phyloP scores from a whole-genome alignment of 2,888 invertebrate species.

The Synanthedon tipuliformis region DNA sequence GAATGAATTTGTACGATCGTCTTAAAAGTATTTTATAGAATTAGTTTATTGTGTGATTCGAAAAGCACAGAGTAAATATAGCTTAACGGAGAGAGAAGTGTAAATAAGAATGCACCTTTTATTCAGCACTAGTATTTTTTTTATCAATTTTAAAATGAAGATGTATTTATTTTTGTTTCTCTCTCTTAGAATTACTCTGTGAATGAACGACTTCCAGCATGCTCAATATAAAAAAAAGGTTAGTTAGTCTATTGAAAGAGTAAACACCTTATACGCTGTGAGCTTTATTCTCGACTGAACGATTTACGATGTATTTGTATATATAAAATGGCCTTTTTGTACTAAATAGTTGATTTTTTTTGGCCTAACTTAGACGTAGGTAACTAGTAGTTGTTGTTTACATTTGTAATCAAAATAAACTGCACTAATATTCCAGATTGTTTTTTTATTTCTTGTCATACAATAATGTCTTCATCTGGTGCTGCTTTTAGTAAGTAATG shows the following conservation, averaged over 20 bases:
- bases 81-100: no score
- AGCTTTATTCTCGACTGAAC: slow-evolving; percentile 20
- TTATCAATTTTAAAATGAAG: no score
- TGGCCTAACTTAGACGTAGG: slow-evolving; percentile 33
- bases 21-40: no score
- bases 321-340: slow-evolving; percentile 5
- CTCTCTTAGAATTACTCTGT: neutral
- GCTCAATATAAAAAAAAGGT: slow-evolving; percentile 20
- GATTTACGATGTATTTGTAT: slow-evolving; percentile 1
- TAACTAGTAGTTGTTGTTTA: slow-evolving; percentile 25
- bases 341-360: slow-evolving; percentile 9
- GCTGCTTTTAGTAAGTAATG: slow-evolving; percentile 34
- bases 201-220: slow-evolving; percentile 37
- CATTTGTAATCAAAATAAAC: slow-evolving; percentile 40
- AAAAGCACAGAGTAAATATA: neutral
- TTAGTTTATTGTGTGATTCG: neutral
- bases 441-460: slow-evolving; percentile 18
- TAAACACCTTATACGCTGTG: slow-evolving; percentile 8
- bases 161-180: no score
- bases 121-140: no score
- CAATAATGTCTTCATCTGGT: slow-evolving; percentile 36
- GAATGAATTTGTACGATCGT: no score
- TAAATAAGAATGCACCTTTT: no score
- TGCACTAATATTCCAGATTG: slow-evolving; percentile 20
- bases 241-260: slow-evolving; percentile 6